phyloP scores from a whole-genome alignment of 1,140 invertebrate species.

The Diorhabda sublineata region DNA sequence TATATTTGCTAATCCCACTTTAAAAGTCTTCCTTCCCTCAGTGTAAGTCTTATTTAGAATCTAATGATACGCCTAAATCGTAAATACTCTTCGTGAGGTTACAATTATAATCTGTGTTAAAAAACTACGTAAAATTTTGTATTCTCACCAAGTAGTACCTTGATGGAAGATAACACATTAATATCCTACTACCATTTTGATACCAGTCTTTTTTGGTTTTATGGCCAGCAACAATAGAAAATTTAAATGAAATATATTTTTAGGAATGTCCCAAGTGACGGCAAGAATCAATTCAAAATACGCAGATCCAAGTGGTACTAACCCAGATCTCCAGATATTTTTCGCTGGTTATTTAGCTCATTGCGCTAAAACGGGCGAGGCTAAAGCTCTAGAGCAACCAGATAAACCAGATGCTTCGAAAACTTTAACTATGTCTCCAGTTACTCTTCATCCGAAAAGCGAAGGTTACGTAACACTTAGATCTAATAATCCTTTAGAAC shows the following conservation, averaged over 20 bases:
- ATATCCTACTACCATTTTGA: no score
- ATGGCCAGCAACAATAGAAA: no score
- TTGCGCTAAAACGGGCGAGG: conserved; percentile 55
- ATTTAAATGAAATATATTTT: background rate
- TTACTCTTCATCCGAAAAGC: conserved; percentile 74
- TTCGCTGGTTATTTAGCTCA: conserved; percentile 62
- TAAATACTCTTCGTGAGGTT: no score
- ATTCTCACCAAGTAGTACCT: no score
- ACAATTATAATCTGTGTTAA: no score
- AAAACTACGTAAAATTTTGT: no score
- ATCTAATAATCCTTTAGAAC: conserved; percentile 69
- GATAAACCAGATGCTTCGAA: conserved; percentile 47
- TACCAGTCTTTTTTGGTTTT: no score
- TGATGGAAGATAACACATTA: no score
- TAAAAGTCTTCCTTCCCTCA: no score
- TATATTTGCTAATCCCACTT: no score
- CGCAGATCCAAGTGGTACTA: conserved; percentile 50
- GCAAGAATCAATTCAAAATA: conserved; percentile 58
- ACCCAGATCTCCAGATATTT: conserved; percentile 65
- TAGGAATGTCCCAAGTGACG: conserved; percentile 52
- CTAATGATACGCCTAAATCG: no score
- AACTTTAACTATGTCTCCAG: conserved; percentile 61
- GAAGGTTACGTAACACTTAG: conserved; percentile 59
- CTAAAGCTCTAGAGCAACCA: conserved; percentile 47
- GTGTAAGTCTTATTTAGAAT: no score